Base-by-base conservation (phyloP, 2,797 vertebrate species). In the Anguilla obscura region DNA sequence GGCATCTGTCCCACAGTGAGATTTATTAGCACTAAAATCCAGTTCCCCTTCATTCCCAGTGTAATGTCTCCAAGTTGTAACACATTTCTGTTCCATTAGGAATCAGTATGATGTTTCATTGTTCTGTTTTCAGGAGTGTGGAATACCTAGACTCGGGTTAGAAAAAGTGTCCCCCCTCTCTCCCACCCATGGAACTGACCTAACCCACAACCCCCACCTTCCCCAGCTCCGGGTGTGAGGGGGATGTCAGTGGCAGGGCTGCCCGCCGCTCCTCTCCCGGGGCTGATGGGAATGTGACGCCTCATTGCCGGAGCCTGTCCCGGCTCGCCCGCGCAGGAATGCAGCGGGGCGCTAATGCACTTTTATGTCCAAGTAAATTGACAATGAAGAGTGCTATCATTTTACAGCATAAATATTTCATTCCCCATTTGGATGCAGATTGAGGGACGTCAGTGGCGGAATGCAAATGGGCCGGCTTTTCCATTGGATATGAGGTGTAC, bases 391-490 rank as follows among this genome's bases (percentile, higher is more conserved):
- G 92, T 83, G 89, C 91, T 95, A 92, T 95, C 93, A 92, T 95
- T 95, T 95, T 92, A 91, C 91, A 90, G 93, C 92, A 94, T 95
- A 94, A 93, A 96, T 96, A 95, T 95, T 95, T 95, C 92, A 94
- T 94, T 93, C 92, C 91, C 92, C 92, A 94, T 96, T 96, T 95
- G 92, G 92, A 95, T 95, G 95, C 94, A 96, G 94, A 96, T 95
- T 40, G 74, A 79, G 16, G 90, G 90, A 89, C 66, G 89, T 92
- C 89, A 48, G 92, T 80, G 76, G 88, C 87, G 58, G 95, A 96
- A 96, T 96, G 94, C 92, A 93, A 94, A 96, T 95, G 89, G 88
- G 88, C 88, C 54, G 85, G 82, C 86, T 92, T 90, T 90, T 63
- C 82, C 27, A 2, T 48, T 88, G 87, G 90, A 92, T 91, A 90